Conservation (phyloP, 2,797 vertebrate species). For the Poeciliopsis turneri region DNA sequence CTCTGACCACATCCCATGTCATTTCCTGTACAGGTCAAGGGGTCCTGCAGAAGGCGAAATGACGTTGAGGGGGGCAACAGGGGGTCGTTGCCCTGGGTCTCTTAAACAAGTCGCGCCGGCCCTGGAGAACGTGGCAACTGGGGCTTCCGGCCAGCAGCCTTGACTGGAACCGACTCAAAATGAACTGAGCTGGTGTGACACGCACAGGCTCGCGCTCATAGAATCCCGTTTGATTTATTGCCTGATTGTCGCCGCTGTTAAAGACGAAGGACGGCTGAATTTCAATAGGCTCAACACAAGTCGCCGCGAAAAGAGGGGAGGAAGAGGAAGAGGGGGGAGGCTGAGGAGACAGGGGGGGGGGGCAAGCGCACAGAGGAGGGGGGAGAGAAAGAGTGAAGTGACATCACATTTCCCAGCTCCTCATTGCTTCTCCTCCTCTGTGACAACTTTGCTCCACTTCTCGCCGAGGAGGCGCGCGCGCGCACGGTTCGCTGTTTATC, state of each 20-base stretch:
- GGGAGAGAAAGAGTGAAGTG: constrained; percentile 54
- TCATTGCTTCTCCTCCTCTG: constrained; percentile 18
- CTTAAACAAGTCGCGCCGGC: neutral
- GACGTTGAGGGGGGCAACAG: neutral
- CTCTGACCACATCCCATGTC: neutral
- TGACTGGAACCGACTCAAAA: constrained; percentile 19
- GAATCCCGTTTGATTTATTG: constrained; percentile 7
- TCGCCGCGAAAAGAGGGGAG: neutral
- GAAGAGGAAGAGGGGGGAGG: constrained; percentile 4
- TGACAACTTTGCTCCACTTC: constrained; percentile 66
- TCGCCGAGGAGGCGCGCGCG: constrained; percentile 48
- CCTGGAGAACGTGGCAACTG: neutral
- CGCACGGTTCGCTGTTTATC: constrained; percentile 8
- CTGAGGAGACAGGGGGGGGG: neutral
- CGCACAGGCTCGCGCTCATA: neutral
- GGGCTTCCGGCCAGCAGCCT: constrained; percentile 21
- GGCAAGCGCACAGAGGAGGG: constrained; percentile 14
- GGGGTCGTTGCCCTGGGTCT: neutral
- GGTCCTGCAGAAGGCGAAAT: neutral
- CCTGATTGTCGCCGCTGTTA: constrained; percentile 28
- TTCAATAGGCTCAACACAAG: neutral
- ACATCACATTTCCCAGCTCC: constrained; percentile 70
- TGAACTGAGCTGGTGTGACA: constrained; percentile 24
- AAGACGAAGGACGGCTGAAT: constrained; percentile 23
- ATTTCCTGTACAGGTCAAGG: neutral